phyloP scores from a whole-genome alignment of 1,140 invertebrate genomes.

The Drosophila dunni region DNA sequence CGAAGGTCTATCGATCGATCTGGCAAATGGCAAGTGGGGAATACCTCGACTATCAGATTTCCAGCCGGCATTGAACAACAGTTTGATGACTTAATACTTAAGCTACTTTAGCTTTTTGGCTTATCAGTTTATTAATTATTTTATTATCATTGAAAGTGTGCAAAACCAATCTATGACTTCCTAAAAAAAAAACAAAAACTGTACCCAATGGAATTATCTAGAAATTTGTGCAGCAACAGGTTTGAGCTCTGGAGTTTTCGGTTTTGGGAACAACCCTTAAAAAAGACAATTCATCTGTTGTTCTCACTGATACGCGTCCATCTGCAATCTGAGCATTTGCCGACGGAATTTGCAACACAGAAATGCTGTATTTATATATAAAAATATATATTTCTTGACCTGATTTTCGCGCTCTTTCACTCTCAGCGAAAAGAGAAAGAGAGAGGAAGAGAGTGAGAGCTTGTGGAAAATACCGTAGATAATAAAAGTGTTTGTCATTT shows the following conservation, averaged over 20 bases:
- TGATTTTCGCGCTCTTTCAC: constrained; percentile 17
- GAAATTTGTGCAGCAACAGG: neutral
- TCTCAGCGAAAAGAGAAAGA: neutral
- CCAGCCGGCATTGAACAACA: constrained; percentile 32
- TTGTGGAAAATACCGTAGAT: neutral
- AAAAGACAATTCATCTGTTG: constrained; percentile 8
- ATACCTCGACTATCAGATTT: constrained; percentile 35
- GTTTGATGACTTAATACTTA: constrained; percentile 7
- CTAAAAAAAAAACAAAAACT: neutral
- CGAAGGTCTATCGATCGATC: constrained; percentile 20
- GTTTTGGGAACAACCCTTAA: constrained; percentile 20
- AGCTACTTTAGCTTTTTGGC: constrained; percentile 7
- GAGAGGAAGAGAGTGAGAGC: neutral
- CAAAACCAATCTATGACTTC: constrained; percentile 1
- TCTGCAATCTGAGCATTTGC: constrained; percentile 28
- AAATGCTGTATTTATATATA: constrained; percentile 7
- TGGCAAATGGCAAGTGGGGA: neutral
- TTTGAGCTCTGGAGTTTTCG: neutral
- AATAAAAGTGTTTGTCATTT: constrained; percentile 14
- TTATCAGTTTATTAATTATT: constrained; percentile 7
- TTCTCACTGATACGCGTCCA: constrained; percentile 1
- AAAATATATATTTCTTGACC: constrained; percentile 40
- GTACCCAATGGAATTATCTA: neutral
- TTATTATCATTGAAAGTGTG: neutral
- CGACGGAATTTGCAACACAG: constrained; percentile 24